Base-by-base conservation (phyloP, 2,888 invertebrate species). In the Drosophila helvetica region DNA sequence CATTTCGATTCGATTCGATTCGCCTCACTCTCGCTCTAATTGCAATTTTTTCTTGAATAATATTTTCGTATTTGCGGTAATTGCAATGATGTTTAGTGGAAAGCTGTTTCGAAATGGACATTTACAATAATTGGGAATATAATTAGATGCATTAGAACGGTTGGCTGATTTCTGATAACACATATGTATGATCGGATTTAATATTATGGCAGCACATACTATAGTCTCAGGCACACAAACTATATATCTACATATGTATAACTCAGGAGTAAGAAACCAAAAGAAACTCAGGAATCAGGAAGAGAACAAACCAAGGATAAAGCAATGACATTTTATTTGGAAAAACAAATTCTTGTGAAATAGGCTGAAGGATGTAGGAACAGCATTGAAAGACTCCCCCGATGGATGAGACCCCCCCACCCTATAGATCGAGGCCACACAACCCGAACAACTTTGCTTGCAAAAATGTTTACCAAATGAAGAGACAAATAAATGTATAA, bases 401-500 rank as follows among this genome's bases (percentile, higher is more conserved):
- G 25, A 7, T 10, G 19, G 9, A 7, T 38, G 2, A 38, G n/a
- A 38, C 38, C 15, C 6, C 30, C 33, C 4, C 38, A 7, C 7
- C 7, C 38, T 38, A 38, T n/a, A 2, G 2, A 38, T n/a, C 9
- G 30, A 5, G 6, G 73, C 64, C 64, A 72, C 64, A 72, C 38
- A 52, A 72, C 45, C 52, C 45, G 45, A 46, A 17, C 43, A 63
- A 72, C 73, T 72, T 72, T 56, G 73, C 9, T 59, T 51, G 60
- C 69, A 55, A 71, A 45, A 51, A 52, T 42, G 54, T 45, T 30
- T 27, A 48, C 38, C 1, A 42, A 54, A 22, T 3, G 17, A 15
- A 47, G 38, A 60, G 15, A 65, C 45, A 50, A 51, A 50, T 19
- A 59, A 45, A 53, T 43, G 5, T 5, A 22, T 22, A 22, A 22